Percentiles rank a stretch among this genome's conserved stretches.
phyloP scores from a whole-genome alignment of 2,797 vertebrate genomes.

The Esox masquinongy region DNA sequence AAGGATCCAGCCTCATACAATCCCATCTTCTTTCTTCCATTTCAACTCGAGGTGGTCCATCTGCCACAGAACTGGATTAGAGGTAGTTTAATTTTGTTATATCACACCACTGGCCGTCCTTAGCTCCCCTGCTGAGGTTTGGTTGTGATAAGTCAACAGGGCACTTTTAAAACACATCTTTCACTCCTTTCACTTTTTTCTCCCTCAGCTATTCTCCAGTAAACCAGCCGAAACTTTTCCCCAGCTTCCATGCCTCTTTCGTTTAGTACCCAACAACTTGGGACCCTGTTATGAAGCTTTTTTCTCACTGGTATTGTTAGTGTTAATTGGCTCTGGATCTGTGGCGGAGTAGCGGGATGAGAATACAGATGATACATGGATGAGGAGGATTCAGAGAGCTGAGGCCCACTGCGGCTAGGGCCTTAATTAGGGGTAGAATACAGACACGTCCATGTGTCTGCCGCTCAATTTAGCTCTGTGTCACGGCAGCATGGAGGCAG shows the following conservation, averaged over 20 bases:
- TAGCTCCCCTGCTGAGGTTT: constrained; percentile 6
- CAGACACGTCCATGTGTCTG: constrained; percentile 1
- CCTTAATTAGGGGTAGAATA: constrained; percentile 3
- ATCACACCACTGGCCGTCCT: constrained; percentile 15
- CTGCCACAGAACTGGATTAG: not conserved
- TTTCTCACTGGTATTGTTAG: constrained; percentile 9
- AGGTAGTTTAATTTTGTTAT: constrained; percentile 29
- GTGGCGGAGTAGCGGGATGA: constrained; percentile 10
- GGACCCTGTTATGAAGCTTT: constrained; percentile 20
- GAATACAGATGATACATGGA: no score
- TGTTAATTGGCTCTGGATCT: constrained; percentile 32
- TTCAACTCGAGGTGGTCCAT: not conserved
- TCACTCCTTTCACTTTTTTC: constrained; percentile 11
- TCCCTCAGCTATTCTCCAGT: not conserved
- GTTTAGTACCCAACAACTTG: constrained; percentile 35
- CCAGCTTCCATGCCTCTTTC: constrained; percentile 25
- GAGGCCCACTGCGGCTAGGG: not conserved
- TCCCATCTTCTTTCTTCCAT: not conserved
- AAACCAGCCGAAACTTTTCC: not conserved
- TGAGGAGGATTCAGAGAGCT: constrained; percentile 15
- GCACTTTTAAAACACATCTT: constrained; percentile 3
- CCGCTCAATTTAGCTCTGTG: constrained; percentile 2
- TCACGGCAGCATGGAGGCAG: constrained; percentile 2
- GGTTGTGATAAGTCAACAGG: constrained; percentile 15
- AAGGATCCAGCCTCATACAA: not conserved